phyloP scores from a whole-genome alignment of 1,140 invertebrate genomes.

The Antheraea pernyi region DNA sequence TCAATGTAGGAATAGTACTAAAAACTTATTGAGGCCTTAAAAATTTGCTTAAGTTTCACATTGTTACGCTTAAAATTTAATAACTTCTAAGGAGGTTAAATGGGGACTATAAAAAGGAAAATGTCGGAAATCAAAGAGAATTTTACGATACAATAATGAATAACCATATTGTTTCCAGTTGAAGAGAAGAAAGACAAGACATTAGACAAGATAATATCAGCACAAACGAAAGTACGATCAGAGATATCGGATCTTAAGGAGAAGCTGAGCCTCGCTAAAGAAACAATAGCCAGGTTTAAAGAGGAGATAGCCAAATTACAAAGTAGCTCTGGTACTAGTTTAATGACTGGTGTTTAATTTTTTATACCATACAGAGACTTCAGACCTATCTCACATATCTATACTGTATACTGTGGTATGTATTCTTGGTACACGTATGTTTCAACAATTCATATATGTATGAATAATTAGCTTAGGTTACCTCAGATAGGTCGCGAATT shows the following conservation, averaged over 20 bases:
- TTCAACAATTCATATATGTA: too few relatives aligned
- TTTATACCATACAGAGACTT: neutral
- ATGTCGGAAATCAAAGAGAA: neutral
- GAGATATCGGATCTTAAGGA: constrained; percentile 94
- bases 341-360: constrained; percentile 1
- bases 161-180: constrained; percentile 81
- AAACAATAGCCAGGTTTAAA: constrained; percentile 94
- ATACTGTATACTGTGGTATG: too few relatives aligned
- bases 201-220: constrained; percentile 87
- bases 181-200: constrained; percentile 94
- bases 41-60: too few relatives aligned
- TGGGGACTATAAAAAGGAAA: too few relatives aligned
- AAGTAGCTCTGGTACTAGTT: constrained; percentile 36
- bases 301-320: constrained; percentile 89
- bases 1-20: too few relatives aligned
- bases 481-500: too few relatives aligned
- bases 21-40: too few relatives aligned
- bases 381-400: too few relatives aligned
- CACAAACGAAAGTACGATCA: constrained; percentile 90
- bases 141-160: neutral
- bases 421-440: too few relatives aligned
- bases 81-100: too few relatives aligned
- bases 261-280: constrained; percentile 92
- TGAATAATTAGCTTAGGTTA: too few relatives aligned
- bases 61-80: too few relatives aligned